Base-by-base conservation (phyloP, 2,888 invertebrate species). In the Tenthredo mesomela region DNA sequence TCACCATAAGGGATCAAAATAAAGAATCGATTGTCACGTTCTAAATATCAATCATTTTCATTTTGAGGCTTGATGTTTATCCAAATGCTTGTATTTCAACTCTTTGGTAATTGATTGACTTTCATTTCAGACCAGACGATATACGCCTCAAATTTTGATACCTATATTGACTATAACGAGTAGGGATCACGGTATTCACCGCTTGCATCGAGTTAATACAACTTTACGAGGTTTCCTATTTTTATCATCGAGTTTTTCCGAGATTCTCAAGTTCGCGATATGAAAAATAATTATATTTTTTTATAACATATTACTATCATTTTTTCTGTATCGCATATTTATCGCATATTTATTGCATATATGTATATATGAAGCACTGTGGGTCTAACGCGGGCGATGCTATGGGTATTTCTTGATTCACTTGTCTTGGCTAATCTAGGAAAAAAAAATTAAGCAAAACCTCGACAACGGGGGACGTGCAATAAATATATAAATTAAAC, bases 341-440 rank as follows among this genome's bases (percentile, higher is more conserved):
- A 58, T 61, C 15, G 80, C 15, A 61, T 33, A 40, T 33, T 43
- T 70, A 47, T 67, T 21, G 40, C 25, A 9, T 50, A 29, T 67
- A 37, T 33, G 4, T 33, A 29, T 47, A n/a, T 47, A 37, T 29
- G 29, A 43, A 82, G 67, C 47, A 67, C 2, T 67, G 43, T 47
- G 29, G 47, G 40, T 1, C 47, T 67, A 47, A 50, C 82, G 82
- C 82, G 82, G 67, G 82, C 67, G 50, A 12, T 61, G 82, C 67
- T 67, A 1, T 50, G 50, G 67, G 82, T 47, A 47, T 82, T 37
- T 47, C 82, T 82, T 82, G 82, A 82, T 82, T 67, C 25, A 82
- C 82, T 82, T 82, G 82, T 70, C 82, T 82, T 82, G 82, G 54
- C 67, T 82, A 82, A 67, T 82, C 82, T 82, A 82, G 67, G 47